phyloP scores from a whole-genome alignment of 2,888 invertebrate genomes.

The Anticlea derivata region DNA sequence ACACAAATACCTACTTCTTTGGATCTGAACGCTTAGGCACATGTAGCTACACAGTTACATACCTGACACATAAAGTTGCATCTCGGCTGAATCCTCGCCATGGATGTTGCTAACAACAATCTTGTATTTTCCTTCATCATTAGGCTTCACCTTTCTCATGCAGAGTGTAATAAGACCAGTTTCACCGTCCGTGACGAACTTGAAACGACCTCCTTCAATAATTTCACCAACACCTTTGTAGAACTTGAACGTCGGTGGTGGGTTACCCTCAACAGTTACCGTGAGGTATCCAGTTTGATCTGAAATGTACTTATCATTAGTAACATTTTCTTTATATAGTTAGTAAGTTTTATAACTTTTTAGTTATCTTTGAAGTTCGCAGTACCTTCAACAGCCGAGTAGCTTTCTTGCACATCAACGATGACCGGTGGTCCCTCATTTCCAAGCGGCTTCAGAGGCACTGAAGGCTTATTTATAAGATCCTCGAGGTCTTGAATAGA shows the following conservation, averaged over 20 bases:
- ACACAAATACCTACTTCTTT: too few relatives aligned
- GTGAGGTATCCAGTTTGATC: constrained; percentile 97
- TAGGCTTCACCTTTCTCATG: constrained; percentile 97
- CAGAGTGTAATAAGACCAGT: constrained; percentile 96
- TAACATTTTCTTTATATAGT: not conserved
- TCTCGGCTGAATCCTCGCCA: constrained; percentile 98
- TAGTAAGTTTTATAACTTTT: too few relatives aligned
- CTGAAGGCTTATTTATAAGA: constrained; percentile 94
- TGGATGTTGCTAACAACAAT: constrained; percentile 96
- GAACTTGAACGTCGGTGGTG: constrained; percentile 97
- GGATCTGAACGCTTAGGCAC: too few relatives aligned
- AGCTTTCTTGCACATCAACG: constrained; percentile 96
- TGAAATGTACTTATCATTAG: constrained; percentile 52
- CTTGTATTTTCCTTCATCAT: constrained; percentile 98
- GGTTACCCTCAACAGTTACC: constrained; percentile 96
- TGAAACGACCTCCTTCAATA: constrained; percentile 97
- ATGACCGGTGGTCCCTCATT: constrained; percentile 94
- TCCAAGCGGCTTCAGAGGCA: constrained; percentile 92
- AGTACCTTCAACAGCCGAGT: constrained; percentile 97
- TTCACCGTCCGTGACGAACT: constrained; percentile 97
- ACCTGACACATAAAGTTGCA: constrained; percentile 98
- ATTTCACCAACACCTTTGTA: constrained; percentile 97
- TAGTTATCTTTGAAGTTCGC: not conserved
- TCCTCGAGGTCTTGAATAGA: constrained; percentile 96
- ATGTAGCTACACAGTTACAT: constrained; percentile 45